Evolutionary conservation across 2,113 vertebrate genomes (phyloP).

Genomic region (Podarcis raffonei): DNA sequence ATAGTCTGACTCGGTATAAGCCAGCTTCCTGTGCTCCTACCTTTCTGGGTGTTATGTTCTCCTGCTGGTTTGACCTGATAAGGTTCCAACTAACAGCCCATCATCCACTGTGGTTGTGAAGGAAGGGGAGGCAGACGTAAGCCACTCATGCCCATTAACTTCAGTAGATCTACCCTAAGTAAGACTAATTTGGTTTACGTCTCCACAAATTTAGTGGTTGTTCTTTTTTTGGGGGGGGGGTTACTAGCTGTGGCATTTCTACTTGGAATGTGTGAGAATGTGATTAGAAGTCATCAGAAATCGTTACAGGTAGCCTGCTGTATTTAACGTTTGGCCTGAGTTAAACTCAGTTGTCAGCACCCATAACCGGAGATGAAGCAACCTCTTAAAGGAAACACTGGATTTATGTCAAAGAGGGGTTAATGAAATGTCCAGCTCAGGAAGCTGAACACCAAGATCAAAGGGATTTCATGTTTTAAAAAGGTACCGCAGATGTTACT

Average conservation of each 20-base stretch:
- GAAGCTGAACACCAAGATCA: slow-evolving; percentile 47
- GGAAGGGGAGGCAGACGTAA: no score
- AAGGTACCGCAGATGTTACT: slow-evolving; percentile 25
- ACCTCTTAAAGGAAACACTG: not conserved
- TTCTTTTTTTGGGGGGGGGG: not conserved
- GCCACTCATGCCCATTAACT: no score
- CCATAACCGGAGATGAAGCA: slow-evolving; percentile 16
- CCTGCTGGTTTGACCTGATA: no score
- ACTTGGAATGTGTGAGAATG: not conserved
- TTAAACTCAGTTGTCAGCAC: slow-evolving; percentile 16
- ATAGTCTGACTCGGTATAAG: no score
- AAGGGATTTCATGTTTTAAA: slow-evolving; percentile 51
- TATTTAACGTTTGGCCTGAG: not conserved
- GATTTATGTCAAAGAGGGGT: slow-evolving; percentile 2
- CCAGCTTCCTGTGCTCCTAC: no score
- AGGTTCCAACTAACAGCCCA: no score
- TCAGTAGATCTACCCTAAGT: no score
- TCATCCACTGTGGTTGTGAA: no score
- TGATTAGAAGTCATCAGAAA: not conserved
- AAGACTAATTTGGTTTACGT: not conserved
- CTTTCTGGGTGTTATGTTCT: no score
- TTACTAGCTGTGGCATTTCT: slow-evolving; percentile 6
- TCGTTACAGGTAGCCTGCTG: not conserved
- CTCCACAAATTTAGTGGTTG: not conserved
- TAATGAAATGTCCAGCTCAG: slow-evolving; percentile 45